Base-by-base conservation (phyloP, 2,797 vertebrate species). In the Columba guinea region DNA sequence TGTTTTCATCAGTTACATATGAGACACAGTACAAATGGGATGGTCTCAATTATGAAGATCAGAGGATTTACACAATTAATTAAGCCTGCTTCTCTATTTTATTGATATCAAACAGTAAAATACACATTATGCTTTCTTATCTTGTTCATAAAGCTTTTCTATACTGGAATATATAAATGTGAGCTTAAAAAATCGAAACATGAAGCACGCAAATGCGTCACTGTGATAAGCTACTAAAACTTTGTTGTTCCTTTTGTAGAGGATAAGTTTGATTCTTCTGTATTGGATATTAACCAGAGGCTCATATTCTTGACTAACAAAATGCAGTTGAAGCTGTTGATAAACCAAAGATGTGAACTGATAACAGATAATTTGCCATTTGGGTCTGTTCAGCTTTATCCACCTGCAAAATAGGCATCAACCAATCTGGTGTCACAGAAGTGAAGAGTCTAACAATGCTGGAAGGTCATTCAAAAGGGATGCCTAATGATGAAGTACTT, bases 1-100 rank as follows among this genome's bases (percentile, higher is more conserved):
- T 91, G 71, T 53, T 95, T 96, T 96, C 81, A 83, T 70, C 46
- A 5, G 56, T 76, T 88, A 48, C 48, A 34, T 56, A 28, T 63
- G 73, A 87, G 55, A 63, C 79, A 60, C 34, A 51, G 67, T 60
- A 58, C 52, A 70, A 88, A 83, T n/a, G 62, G 64, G 34, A 39
- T 90, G 70, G 52, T 87, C 67, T 84, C 67, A 93, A 22, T 96
- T 95, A 87, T 21, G 48, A 86, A 84, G 65, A 95, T 88, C 83
- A 94, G 86, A 84, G 70, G 34, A 93, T 46, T 76, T 91, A 73
- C 65, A 55, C 59, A 79, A 84, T 90, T 89, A 89, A 89, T 91
- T 89, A 89, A 89, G 30, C 41, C 48, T 53, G 22, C 35, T 86
- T 76, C 86, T 76, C 67, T 68, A 4, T 82, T 91, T 93, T 52